Base-by-base conservation (phyloP, 2,888 invertebrate genomes). In the Microctonus hyperodae region DNA sequence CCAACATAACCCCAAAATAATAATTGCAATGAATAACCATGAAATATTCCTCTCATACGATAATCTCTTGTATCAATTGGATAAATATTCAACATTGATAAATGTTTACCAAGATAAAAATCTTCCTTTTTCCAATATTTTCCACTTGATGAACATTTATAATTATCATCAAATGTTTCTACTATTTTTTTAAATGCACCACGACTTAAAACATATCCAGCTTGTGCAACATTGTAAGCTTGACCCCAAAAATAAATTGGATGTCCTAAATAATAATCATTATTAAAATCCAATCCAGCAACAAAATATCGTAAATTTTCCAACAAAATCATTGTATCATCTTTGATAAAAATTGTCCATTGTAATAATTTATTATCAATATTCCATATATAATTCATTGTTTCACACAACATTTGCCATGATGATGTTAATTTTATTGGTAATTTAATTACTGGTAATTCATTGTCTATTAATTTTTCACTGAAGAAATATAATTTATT, bases 81-180 rank as follows among this genome's bases (percentile, higher is more conserved):
- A 72, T 79, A 75, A 66, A 88, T 85, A 60, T 85, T 86, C 69
- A 88, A 76, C 37, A 79, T 79, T n/a, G 80, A 78, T 59, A 89
- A 82, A 77, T 86, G 83, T 80, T 87, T 87, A 87, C 88, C 88
- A 68, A 88, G 84, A 79, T 87, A 87, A 78, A 85, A 88, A 79
- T 88, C 88, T 79, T 88, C 88, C 73, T 86, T 86, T 70, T 88
- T 88, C 85, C 86, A 86, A 75, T 86, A 88, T 65, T 84, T 85
- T 51, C 85, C 86, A 62, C 86, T 83, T 5, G 79, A 74, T n/a
- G 78, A 71, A 77, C 88, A 88, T 48, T 83, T 80, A 33, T 83
- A 76, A 0, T 82, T 74, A n/a, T 76, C 79, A 69, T 83, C 79
- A 72, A 87, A 85, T 66, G 78, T 82, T 10, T 79, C 71, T n/a